Conservation (phyloP, 1,140 invertebrate species). For the Oedothorax gibbosus region DNA sequence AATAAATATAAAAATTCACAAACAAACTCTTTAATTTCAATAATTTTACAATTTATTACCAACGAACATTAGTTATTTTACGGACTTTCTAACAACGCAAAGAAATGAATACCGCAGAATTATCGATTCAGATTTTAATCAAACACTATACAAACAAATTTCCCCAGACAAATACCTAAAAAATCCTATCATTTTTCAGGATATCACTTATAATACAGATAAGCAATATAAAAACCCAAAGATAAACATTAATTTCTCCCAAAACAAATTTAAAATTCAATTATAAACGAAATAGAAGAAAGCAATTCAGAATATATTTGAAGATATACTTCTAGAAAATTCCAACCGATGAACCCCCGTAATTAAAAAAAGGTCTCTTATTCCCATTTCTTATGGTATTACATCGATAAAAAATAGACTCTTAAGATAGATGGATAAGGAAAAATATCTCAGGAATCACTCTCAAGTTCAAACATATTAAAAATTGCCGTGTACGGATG, state of each 20-base stretch:
- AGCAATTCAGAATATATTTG: background rate
- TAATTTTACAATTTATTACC: no score
- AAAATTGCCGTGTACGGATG: background rate
- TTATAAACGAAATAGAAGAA: conserved; percentile 2
- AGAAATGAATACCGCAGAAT: no score
- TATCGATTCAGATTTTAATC: no score
- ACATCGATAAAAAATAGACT: background rate
- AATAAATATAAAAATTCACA: no score
- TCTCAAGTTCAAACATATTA: conserved; percentile 26
- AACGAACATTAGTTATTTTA: no score
- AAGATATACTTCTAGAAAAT: background rate
- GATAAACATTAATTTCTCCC: background rate
- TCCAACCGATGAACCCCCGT: background rate
- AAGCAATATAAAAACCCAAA: background rate
- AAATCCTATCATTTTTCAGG: no score
- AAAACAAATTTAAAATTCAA: conserved; percentile 32
- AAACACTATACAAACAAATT: no score
- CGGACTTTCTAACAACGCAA: no score
- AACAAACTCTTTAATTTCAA: no score
- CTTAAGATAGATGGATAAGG: background rate
- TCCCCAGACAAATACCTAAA: no score
- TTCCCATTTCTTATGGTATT: background rate
- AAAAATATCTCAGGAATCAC: conserved; percentile 5
- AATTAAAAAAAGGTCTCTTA: conserved; percentile 31
- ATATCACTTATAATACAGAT: background rate